These are phyloP conservation scores for Solenodon paradoxus DNA, from an alignment of 2,113 vertebrate species.

Conservation along the genomic window DNA sequence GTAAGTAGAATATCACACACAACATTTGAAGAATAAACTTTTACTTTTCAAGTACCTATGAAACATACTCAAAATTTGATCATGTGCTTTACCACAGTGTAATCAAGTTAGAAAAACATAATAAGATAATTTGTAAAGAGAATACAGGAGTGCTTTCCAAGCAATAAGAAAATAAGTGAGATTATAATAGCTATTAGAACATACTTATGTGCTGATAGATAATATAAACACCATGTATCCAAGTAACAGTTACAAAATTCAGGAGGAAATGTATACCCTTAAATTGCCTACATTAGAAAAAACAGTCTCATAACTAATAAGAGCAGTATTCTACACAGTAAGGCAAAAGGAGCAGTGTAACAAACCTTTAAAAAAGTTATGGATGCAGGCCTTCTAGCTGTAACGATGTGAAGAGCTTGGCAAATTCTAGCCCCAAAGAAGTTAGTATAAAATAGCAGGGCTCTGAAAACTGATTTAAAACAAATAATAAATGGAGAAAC, in stretches of 20 bases:
- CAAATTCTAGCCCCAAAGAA: not conserved
- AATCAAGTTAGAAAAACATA: not conserved
- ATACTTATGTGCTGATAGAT: not conserved
- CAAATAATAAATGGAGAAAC: not conserved
- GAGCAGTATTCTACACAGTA: not conserved
- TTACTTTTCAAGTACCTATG: not conserved
- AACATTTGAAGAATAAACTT: not conserved
- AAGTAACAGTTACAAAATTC: too few species aligned
- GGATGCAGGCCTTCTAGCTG: not conserved
- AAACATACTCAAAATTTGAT: not conserved
- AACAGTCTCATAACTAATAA: not conserved
- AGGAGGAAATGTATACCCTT: not conserved
- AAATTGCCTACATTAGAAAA: not conserved
- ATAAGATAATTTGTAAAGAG: not conserved
- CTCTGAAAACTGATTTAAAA: not conserved
- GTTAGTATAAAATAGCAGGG: not conserved
- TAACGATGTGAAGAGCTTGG: not conserved
- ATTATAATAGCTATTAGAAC: not conserved
- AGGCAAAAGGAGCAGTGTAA: not conserved
- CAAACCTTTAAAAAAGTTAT: not conserved
- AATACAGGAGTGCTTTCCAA: not conserved
- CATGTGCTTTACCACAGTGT: not conserved
- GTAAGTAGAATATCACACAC: not conserved
- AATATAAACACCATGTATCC: not conserved
- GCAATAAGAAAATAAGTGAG: not conserved